Base-by-base conservation (phyloP, 2,888 invertebrate species). In the Patella depressa region DNA sequence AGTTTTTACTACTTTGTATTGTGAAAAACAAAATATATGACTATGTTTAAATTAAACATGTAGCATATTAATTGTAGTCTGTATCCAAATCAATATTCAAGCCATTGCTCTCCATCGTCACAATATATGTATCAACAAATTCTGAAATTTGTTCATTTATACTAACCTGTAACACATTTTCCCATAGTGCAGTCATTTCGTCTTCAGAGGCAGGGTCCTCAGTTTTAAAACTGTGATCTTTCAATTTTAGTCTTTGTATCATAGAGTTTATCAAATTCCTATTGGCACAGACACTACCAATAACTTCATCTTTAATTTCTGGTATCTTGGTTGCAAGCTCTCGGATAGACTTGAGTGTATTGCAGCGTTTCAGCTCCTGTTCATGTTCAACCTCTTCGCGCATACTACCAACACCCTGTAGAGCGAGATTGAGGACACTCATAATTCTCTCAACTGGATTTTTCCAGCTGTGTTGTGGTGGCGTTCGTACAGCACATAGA, bases 391-490 rank as follows among this genome's bases (percentile, higher is more conserved):
- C 59, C 57, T 76, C 24, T 55, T 71, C 17, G 24, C 81, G 55
- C 80, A 80, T 75, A 24, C 79, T 29, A 2, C 80, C 79, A 59
- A 81, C 77, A 71, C 24, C 1, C 72, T 80, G 78, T 24, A 81
- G 75, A 9, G 74, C 78, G 24, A 80, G 69, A 57, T 80, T 81
- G 14, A 78, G 19, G 54, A 77, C 69, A 17, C 76, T 76, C 77
- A 78, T 81, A 11, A 81, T 80, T 53, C 75, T 15, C 55, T 81
- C 81, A 29, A 78, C 73, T 29, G 81, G 79, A 59, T 79, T 81
- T 71, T 73, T 78, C 78, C 76, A 81, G 53, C 73, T 77, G 17
- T 55, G 19, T 72, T 71, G 72, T 45, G 81, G 79, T n/a, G 78
- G 76, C 59, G 78, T 79, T 24, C 79, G 73, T 17, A 75, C 79